These are phyloP conservation scores for Caradrina kadenii DNA, from an alignment of 2,888 invertebrate species.

Conservation along the genomic window DNA sequence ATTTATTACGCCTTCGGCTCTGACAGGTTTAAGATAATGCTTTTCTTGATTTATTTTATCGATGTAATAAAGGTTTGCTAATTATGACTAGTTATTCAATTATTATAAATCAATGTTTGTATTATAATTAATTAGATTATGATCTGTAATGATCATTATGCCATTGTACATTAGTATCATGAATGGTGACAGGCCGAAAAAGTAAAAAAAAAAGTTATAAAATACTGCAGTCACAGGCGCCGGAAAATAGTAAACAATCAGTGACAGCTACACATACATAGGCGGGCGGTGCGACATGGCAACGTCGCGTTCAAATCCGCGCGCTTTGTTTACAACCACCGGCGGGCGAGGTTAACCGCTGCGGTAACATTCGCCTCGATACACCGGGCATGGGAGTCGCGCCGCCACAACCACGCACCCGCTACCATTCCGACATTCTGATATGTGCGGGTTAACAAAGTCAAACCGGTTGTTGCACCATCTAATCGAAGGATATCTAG, in stretches of 20 bases:
- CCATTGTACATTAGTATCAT: neutral
- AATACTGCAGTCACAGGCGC: slow-evolving; percentile 33
- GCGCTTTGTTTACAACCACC: slow-evolving; percentile 85
- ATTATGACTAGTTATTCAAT: slow-evolving; percentile 9
- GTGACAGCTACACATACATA: slow-evolving; percentile 70
- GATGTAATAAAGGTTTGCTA: neutral
- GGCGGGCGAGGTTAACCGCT: slow-evolving; percentile 75
- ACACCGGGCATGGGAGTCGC: slow-evolving; percentile 52
- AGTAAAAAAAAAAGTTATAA: slow-evolving; percentile 4
- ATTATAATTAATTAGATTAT: too few relatives aligned
- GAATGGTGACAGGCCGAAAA: slow-evolving; percentile 12
- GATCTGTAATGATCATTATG: neutral
- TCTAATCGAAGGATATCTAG: slow-evolving; percentile 49
- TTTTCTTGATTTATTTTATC: slow-evolving; percentile 33
- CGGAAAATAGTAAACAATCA: slow-evolving; percentile 71
- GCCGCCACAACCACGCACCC: slow-evolving; percentile 47
- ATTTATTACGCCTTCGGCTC: slow-evolving; percentile 48
- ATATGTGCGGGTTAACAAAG: slow-evolving; percentile 52
- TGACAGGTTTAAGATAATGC: slow-evolving; percentile 26
- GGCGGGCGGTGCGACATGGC: slow-evolving; percentile 74
- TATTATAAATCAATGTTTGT: neutral
- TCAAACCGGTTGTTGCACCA: slow-evolving; percentile 63
- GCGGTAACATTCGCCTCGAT: slow-evolving; percentile 69
- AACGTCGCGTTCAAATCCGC: slow-evolving; percentile 79
- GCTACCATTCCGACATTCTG: slow-evolving; percentile 48